A percentile compares a stretch with the other conserved stretches of the same genome.
Conservation (phyloP, 2,797 vertebrate genomes). For the Halcyon smyrnensis region DNA sequence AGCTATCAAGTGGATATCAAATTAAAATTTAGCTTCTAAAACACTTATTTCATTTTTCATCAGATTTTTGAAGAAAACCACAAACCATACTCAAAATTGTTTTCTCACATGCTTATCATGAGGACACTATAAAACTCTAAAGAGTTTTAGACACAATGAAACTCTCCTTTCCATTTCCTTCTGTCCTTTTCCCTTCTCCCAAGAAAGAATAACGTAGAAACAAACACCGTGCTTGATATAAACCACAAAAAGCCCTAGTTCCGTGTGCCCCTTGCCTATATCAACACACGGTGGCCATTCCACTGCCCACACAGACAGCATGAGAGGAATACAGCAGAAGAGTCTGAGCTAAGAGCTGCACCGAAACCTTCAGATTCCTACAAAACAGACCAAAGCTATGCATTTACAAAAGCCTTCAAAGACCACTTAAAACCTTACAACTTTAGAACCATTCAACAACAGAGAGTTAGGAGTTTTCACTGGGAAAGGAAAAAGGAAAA, state of each 20-base stretch:
- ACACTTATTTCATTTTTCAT: not conserved
- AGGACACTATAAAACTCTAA: not conserved
- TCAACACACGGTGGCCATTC: rapidly evolving
- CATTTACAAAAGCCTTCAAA: not conserved
- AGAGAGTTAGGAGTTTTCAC: not conserved
- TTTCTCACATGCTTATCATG: not conserved
- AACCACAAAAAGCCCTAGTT: not conserved
- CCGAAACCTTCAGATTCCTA: not conserved
- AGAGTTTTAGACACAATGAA: not conserved
- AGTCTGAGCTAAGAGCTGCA: not conserved
- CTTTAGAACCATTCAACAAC: not conserved
- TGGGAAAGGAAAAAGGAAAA: not conserved
- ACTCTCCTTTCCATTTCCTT: not conserved
- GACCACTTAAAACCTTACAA: not conserved
- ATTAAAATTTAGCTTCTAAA: conserved; percentile 54
- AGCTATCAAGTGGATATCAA: conserved; percentile 39
- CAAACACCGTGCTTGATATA: not conserved
- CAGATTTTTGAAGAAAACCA: not conserved
- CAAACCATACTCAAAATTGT: not conserved
- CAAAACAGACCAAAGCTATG: not conserved
- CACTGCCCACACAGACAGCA: not conserved
- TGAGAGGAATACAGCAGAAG: not conserved
- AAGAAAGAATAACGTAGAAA: not conserved
- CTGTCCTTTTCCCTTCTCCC: not conserved
- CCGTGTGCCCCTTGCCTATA: rapidly evolving